Evolutionary conservation across 2,888 invertebrate species (phyloP), one percentile per base, ranked within the genome.

Genomic region (Cephonodes hylas): DNA sequence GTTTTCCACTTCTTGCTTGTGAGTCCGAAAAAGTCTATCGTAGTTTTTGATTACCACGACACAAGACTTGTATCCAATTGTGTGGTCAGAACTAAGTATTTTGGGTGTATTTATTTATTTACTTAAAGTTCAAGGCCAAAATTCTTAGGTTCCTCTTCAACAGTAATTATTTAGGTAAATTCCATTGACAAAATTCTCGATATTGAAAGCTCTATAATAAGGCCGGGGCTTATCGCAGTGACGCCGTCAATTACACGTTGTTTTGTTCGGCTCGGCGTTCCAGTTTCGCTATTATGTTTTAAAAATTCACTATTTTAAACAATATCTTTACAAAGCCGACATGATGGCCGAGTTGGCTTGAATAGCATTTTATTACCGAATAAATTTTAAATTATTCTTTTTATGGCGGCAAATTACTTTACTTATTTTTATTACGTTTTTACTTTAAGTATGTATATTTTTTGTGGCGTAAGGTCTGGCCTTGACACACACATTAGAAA

Each of bases 201-300:
- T 53, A 53, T 10, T 31, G 8, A n/a, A 23, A 45, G 57, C 31
- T 68, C 25, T 65, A 65, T 67, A 77, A 73, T 75, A 76, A 60
- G 31, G 62, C 63, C 64, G 66, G 58, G 62, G 74, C 65, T 76
- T 78, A 75, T 78, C 74, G 69, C 66, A 59, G 66, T 74, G 77
- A 78, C 71, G 74, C 69, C 75, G 79, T 80, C 80, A 82, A 80
- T 80, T 80, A 77, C 70, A 69, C 63, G 65, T 67, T 66, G 71
- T 76, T 76, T 77, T 76, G 74, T 79, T 74, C 71, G 65, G 64
- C 60, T 57, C 48, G n/a, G n/a, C 63, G 66, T 65, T 66, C 66
- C 61, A 63, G 63, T 60, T 66, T 63, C 61, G 60, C 65, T 46
- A 70, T 68, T 70, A 68, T 72, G 68, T 70, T 72, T 69, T 61